Evolutionary conservation across 2,113 vertebrate species (phyloP), one percentile per base, ranked within the genome.

Genomic region (Nesoenas mayeri): DNA sequence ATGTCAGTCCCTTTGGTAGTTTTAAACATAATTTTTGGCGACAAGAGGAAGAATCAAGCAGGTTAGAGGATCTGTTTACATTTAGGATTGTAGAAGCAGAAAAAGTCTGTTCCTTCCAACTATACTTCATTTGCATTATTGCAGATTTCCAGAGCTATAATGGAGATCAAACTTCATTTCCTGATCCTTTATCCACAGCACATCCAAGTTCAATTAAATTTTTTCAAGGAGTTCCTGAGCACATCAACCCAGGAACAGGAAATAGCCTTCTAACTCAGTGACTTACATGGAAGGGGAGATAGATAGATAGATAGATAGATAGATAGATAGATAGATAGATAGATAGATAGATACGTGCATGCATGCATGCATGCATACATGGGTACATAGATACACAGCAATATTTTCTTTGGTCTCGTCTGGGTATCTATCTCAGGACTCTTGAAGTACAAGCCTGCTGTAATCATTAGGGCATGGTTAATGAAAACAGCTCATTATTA

Each of bases 401-500:
- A 66, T 96, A 96, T 94, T 95, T 96, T 88, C 86, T 92, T 74
- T 84, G 58, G 79, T 91, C 92, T 95, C 4, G 1, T 61, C 36
- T 92, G 72, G 50, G 47, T 92, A 92, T 86, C 72, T 72, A 19
- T 82, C 86, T 88, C 72, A 78, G 3, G 3, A 48, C n/a, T 86
- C 48, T 34, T 83, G 50, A 86, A 93, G 26, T 54, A 61, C 61
- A 78, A 83, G 53, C 26, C 79, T 89, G 73, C 79, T 88, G 83
- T 64, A 96, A 79, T 75, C 48, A 92, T 77, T 88, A 79, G 79
- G 78, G 58, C 51, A 78, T 64, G 53, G 50, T 96, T 97, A 97
- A 97, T 96, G 89, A 97, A 96, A 98, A 28, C 77, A 89, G 34
- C 28, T 80, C 91, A 95, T 96, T 88, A 93, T 78, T 89, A 74